A percentile compares a stretch with the other conserved stretches of the same genome.
Evolutionary conservation across 1,140 invertebrate species (phyloP).

Genomic region (Eupristina koningsbergeri): DNA sequence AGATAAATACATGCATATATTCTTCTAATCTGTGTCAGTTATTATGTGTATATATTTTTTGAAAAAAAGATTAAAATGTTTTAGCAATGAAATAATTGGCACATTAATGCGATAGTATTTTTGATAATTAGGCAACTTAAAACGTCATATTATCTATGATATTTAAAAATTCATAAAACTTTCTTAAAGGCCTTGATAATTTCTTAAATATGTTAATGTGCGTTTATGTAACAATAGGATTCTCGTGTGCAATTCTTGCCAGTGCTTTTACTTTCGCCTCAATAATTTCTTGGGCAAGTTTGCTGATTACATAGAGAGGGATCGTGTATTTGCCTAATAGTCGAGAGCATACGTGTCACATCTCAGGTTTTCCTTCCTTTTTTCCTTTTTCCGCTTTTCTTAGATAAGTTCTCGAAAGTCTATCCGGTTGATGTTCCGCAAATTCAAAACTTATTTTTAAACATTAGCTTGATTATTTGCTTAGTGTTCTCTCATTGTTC

Average conservation of each 20-base stretch:
- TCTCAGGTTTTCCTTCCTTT: background rate
- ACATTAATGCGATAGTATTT: background rate
- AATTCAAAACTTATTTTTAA: slow-evolving; percentile 21
- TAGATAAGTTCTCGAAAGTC: slow-evolving; percentile 22
- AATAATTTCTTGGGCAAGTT: background rate
- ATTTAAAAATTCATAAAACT: background rate
- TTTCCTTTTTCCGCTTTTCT: background rate
- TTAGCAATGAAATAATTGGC: too few relatives aligned
- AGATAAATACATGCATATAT: too few relatives aligned
- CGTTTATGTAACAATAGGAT: slow-evolving; percentile 26
- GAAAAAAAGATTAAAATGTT: too few relatives aligned
- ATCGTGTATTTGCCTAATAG: background rate
- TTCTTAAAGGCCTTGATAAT: background rate
- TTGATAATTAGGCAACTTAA: background rate
- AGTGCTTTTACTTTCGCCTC: slow-evolving; percentile 24
- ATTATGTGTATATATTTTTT: too few relatives aligned
- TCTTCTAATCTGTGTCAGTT: too few relatives aligned
- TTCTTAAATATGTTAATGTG: slow-evolving; percentile 7
- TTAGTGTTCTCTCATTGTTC: background rate
- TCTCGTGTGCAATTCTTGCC: background rate
- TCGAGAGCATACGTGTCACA: background rate
- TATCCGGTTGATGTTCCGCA: slow-evolving; percentile 8
- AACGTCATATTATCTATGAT: background rate
- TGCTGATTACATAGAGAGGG: background rate
- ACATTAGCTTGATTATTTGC: slow-evolving; percentile 25